These are phyloP conservation scores for Eupithecia abbreviata DNA, from an alignment of 2,888 invertebrate genomes.

Conservation along the genomic window DNA sequence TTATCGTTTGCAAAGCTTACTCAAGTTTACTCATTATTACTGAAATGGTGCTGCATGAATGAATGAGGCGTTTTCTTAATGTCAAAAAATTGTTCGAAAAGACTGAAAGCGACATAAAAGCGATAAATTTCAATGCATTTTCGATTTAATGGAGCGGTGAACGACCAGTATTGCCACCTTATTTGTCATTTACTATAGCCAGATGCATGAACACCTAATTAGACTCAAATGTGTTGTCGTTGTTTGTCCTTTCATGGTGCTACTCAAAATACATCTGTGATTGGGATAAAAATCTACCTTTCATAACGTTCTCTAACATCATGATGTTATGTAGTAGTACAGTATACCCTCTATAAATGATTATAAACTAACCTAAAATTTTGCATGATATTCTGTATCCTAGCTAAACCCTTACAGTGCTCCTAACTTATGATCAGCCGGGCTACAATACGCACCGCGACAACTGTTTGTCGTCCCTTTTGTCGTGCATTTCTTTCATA, in stretches of 20 bases:
- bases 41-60: background rate
- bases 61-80: background rate
- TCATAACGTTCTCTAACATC: background rate
- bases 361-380: background rate
- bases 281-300: background rate
- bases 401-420: background rate
- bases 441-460: no score
- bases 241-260: background rate
- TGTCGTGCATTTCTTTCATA: no score
- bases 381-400: background rate
- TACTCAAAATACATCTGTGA: background rate
- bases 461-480: no score
- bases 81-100: no score
- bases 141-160: no score
- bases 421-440: background rate
- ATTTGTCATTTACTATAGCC: no score
- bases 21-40: background rate
- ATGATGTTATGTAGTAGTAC: background rate
- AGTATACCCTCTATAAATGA: background rate
- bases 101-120: no score
- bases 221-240: background rate
- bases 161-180: no score
- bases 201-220: background rate
- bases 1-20: background rate
- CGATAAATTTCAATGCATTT: no score